Conservation (phyloP, 2,113 vertebrate species). For the Chunga burmeisteri region DNA sequence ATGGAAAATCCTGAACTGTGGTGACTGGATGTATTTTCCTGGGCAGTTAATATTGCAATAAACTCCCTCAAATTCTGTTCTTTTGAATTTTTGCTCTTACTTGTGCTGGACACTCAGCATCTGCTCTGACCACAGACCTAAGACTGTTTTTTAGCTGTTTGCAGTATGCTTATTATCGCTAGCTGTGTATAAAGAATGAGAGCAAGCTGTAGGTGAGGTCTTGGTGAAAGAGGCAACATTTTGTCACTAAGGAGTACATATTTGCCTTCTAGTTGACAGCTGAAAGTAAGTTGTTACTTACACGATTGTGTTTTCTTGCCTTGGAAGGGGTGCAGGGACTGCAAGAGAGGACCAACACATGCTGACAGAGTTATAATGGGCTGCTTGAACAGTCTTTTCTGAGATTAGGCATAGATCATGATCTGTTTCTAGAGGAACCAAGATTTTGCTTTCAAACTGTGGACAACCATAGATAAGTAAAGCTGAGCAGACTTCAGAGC, state of each 20-base stretch:
- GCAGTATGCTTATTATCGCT: neutral
- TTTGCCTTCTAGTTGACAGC: neutral
- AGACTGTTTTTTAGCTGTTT: neutral
- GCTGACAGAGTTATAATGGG: neutral
- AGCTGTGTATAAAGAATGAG: neutral
- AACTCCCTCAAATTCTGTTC: neutral
- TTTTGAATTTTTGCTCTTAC: neutral
- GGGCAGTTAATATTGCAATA: neutral
- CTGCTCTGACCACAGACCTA: neutral
- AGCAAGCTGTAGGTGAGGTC: neutral
- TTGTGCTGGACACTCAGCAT: neutral
- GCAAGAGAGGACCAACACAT: fast-evolving
- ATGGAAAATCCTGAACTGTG: neutral
- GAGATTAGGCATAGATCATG: neutral
- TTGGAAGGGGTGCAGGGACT: neutral
- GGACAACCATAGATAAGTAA: neutral
- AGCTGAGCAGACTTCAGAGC: neutral
- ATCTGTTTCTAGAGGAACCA: neutral
- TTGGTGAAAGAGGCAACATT: neutral
- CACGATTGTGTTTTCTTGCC: neutral
- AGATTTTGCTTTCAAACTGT: neutral
- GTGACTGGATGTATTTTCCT: neutral
- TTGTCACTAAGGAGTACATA: neutral
- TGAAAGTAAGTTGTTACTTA: neutral
- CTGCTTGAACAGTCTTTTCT: neutral